Base-by-base conservation (phyloP, 2,888 invertebrate species). In the Drosophila paramelanica region DNA sequence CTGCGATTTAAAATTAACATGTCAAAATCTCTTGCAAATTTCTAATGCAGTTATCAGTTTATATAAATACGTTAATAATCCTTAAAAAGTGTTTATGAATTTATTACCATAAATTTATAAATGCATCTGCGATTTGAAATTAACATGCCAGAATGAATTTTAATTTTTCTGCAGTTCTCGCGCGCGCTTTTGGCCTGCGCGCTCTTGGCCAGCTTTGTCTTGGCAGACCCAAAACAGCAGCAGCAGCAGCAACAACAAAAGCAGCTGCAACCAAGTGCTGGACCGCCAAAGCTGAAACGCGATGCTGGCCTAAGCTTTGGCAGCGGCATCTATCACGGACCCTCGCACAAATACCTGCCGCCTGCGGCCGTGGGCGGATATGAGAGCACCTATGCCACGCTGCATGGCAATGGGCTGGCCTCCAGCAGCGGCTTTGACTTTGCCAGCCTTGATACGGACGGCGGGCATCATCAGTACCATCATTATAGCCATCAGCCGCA, bases 311-410 rank as follows among this genome's bases (percentile, higher is more conserved):
- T 88, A 1, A 74, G 81, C 42, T 78, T 70, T 39, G 83, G 89
- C 46, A 67, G 74, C n/a, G 68, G 68, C 45, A 31, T 67, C 14
- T 90, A 89, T 33, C 84, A 90, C 59, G 90, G 90, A 31, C 90
- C 90, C 51, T 89, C 90, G 5, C 83, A 90, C 62, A 90, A 90
- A 55, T 91, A 90, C 25, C 56, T 90, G 71, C 90, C 91, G 5
- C 91, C 90, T 2, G 57, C 72, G 1, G 11, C 27, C 13, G 49
- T 55, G 2, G 56, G 39, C 11, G 62, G 73, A 20, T 72, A 69
- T 33, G 66, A 70, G 38, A 60, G 71, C 52, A 69, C 62, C 23
- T 72, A 68, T 27, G 57, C 53, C 8, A 43, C 69, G 14, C 45
- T 75, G 51, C 73, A 76, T 13, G 73, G 75, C 45, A 77, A 77